Evolutionary conservation across 2,797 vertebrate species (phyloP), one percentile per base, ranked within the genome.

Genomic region (Manis javanica): DNA sequence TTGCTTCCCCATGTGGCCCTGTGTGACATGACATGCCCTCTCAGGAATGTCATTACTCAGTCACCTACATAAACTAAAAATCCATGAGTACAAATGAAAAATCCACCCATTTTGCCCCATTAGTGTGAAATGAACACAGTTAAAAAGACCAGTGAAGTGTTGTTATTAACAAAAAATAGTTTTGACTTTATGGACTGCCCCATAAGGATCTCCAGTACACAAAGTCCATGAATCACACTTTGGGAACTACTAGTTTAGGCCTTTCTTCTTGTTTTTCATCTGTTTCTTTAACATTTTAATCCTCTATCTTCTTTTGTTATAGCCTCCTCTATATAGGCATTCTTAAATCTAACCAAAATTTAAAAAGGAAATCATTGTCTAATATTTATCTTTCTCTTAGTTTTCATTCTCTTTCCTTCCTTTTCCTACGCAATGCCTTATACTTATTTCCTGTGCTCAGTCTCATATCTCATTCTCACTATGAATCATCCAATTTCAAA

Each of bases 251-350:
- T 71, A 46, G 8, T 86, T 69, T 84, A 69, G 57, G 19, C 23
- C 49, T 42, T 94, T 84, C 46, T 63, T n/a, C 34, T 55, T 39
- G 7, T 11, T 82, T 82, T 82, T 77, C 7, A 7, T 61, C 69
- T 64, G n/a, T 72, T 94, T 87, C 29, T 69, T 95, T 89, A 82
- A 75, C 34, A 69, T 83, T 92, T 95, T 46, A 69, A 29, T 46
- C 53, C 46, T 87, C 19, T 79, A 7, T 42, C 51, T 95, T 42
- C 81, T 66, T 87, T 91, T 66, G 19, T 66, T 66, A 34, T 89
- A 77, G 7, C 37, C 26, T 87, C 15, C 85, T 85, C 9, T 78
- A 84, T 89, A 71, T 78, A 84, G 21, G 26, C 15, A 79, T 79
- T 85, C 72, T 64, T 90, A 59, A 79, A 72, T 55, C 55, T 66